phyloP scores from a whole-genome alignment of 30 jellyfish, hydroid and myxozoan genomes.

The Cassiopea xamachana region DNA sequence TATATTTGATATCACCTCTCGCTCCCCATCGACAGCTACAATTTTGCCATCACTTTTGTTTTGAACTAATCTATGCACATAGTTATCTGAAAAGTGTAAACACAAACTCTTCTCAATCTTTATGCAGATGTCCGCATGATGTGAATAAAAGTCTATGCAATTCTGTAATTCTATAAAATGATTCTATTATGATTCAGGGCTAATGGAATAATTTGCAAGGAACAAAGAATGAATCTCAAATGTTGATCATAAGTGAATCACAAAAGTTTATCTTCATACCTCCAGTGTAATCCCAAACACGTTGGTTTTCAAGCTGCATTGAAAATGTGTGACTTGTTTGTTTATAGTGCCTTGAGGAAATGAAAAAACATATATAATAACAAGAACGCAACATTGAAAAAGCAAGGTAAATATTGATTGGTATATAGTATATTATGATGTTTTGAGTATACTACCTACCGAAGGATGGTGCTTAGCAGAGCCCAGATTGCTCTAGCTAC shows the following conservation, averaged over 20 bases:
- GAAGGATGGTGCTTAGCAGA: no score
- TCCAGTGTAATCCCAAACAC: conserved; percentile 99
- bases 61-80: conserved; percentile 94
- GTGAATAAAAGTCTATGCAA: no score
- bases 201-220: no score
- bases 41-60: conserved; percentile 92
- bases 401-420: no score
- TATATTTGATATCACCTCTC: conserved; percentile 46
- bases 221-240: no score
- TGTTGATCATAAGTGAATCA: no score
- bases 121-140: not conserved
- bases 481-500: no score
- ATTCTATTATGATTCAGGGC: no score
- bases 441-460: no score
- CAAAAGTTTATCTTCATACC: conserved; percentile 40
- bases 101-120: not conserved
- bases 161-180: no score
- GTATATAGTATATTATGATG: no score
- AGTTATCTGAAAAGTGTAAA: conserved; percentile 71
- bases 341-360: conserved; percentile 79
- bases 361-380: not conserved
- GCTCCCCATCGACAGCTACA: conserved; percentile 81
- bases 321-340: conserved; percentile 97
- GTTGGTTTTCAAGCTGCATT: conserved; percentile 91
- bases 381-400: no score